These are phyloP conservation scores for Volucella inanis DNA, from an alignment of 2,888 invertebrate genomes.

Conservation along the genomic window DNA sequence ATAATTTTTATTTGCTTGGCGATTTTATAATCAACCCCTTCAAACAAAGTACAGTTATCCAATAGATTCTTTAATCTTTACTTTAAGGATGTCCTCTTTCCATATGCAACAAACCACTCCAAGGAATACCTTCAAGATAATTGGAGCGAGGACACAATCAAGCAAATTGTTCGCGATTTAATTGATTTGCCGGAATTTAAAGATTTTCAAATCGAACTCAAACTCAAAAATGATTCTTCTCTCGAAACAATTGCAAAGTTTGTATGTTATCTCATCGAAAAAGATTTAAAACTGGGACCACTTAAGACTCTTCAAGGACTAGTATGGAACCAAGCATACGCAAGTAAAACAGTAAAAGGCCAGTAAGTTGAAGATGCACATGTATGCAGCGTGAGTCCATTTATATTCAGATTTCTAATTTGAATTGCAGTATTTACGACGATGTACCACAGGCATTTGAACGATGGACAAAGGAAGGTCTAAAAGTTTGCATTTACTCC, in stretches of 20 bases:
- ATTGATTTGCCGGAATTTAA: conserved; percentile 83
- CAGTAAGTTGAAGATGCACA: conserved; percentile 88
- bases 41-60: too few species aligned
- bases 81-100: conserved; percentile 89
- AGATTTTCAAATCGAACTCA: conserved; percentile 77
- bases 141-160: conserved; percentile 88
- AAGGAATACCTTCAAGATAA: conserved; percentile 88
- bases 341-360: conserved; percentile 89
- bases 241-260: conserved; percentile 87
- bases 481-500: conserved; percentile 93
- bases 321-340: conserved; percentile 94
- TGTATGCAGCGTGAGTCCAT: conserved; percentile 30
- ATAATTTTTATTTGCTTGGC: too few species aligned
- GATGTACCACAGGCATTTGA: conserved; percentile 91
- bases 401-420: conserved; percentile 12
- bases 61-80: neutral
- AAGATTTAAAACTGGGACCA: conserved; percentile 90
- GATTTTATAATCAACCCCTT: too few species aligned
- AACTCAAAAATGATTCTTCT: conserved; percentile 79
- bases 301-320: conserved; percentile 95
- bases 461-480: conserved; percentile 87
- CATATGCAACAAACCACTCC: conserved; percentile 89
- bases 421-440: conserved; percentile 89
- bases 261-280: conserved; percentile 91
- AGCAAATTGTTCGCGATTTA: conserved; percentile 87